Evolutionary conservation across 2,113 vertebrate species (phyloP).

Genomic region (Pluvianellus socialis): DNA sequence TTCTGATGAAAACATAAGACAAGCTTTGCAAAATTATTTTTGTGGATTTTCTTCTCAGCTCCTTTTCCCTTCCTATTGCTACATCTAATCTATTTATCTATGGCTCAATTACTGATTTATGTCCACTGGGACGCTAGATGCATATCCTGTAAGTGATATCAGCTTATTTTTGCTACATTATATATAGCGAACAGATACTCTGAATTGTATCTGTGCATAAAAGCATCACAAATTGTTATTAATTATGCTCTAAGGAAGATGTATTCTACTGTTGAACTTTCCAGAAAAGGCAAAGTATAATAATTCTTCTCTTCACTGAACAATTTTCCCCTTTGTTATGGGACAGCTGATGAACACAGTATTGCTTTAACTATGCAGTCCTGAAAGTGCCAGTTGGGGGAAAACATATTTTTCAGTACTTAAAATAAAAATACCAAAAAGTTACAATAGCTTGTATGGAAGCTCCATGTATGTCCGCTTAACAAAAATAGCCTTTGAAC

Average conservation of each 20-base stretch:
- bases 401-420: not conserved
- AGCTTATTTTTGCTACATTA: constrained; percentile 51
- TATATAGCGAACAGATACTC: constrained; percentile 7
- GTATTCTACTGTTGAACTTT: constrained; percentile 30
- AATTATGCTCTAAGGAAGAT: constrained; percentile 51
- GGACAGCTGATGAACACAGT: constrained; percentile 16
- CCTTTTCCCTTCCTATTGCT: constrained; percentile 40
- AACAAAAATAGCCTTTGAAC: constrained; percentile 35
- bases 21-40: constrained; percentile 67
- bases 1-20: constrained; percentile 69
- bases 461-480: constrained; percentile 36
- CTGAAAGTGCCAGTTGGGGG: not conserved
- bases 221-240: constrained; percentile 54
- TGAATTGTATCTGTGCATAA: constrained; percentile 34
- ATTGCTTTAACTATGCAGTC: constrained; percentile 17
- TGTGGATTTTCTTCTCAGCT: constrained; percentile 62
- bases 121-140: constrained; percentile 57
- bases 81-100: constrained; percentile 72
- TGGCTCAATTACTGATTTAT: constrained; percentile 66
- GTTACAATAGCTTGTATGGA: constrained; percentile 43
- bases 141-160: constrained; percentile 50
- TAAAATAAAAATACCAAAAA: constrained; percentile 26
- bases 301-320: constrained; percentile 45
- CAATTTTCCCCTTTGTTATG: constrained; percentile 36
- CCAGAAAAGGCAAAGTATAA: constrained; percentile 50